Evolutionary conservation across 2,113 vertebrate genomes (phyloP), one percentile per base, ranked within the genome.

Genomic region (Calyptomena viridis): DNA sequence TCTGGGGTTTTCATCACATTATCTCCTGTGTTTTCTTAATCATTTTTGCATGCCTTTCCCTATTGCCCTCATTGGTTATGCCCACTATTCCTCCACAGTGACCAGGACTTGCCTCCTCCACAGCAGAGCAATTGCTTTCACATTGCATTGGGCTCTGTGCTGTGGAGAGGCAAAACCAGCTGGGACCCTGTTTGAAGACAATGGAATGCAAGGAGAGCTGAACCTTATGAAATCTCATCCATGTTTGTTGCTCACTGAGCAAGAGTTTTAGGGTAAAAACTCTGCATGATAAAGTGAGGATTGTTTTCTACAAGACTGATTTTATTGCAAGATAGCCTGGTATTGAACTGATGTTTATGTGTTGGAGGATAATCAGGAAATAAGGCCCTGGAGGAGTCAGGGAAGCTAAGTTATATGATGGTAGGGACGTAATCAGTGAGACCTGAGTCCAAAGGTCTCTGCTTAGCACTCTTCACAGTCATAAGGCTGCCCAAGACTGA

Each of bases 121-220:
- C 74, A 60, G 19, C 3, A 82, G 30, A 85, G 3, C 10, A 20
- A 44, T 12, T 67, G 28, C 24, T 82, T 85, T 82, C 12, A 50
- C 9, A 3, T 3, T 49, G 42, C 0, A 0, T 1, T 60, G 62
- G 20, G 4, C 28, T 79, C 23, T 90, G 47, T n/a, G 20, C 30
- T 49, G 7, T 14, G 46, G n/a, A 69, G 30, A 31, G 44, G 25
- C 35, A 78, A 84, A 91, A 47, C 9, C 44, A 83, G 40, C 14
- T 50, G 25, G 46, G 46, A 56, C 22, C 5, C 25, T 37, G 20
- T 52, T 27, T 68, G 49, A 74, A 62, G 15, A 25, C 37, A n/a
- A 1, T 12, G 10, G 25, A 73, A 76, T 31, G 53, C 44, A 72
- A 27, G 30, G 25, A 83, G 31, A 47, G 24, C 22, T 44, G 31